These are phyloP conservation scores for Drosophila grimshawi DNA, from an alignment of 1,140 invertebrate species.

Conservation along the genomic window DNA sequence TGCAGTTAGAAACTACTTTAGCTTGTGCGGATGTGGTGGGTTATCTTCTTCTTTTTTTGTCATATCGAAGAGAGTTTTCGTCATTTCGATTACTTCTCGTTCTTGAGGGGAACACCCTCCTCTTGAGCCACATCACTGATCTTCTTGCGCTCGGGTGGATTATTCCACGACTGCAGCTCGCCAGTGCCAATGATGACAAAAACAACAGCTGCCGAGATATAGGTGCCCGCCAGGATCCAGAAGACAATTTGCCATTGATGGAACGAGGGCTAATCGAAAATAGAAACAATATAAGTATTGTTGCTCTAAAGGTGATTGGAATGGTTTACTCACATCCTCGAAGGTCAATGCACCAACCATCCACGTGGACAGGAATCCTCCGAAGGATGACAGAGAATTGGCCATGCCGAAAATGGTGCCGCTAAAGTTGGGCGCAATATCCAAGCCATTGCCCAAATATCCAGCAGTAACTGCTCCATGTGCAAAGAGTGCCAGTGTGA, in stretches of 20 bases:
- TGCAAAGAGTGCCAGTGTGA: slow-evolving; percentile 91
- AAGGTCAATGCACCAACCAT: slow-evolving; percentile 94
- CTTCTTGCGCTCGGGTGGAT: slow-evolving; percentile 77
- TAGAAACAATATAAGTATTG: slow-evolving; percentile 17
- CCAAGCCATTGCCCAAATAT: slow-evolving; percentile 94
- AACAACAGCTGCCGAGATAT: slow-evolving; percentile 88
- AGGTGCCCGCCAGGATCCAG: slow-evolving; percentile 91
- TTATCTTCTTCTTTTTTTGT: slow-evolving; percentile 12
- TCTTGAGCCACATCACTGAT: slow-evolving; percentile 64
- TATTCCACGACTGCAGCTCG: slow-evolving; percentile 87
- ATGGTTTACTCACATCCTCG: slow-evolving; percentile 86
- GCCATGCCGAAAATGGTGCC: slow-evolving; percentile 96
- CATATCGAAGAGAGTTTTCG: slow-evolving; percentile 10
- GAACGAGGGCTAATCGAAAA: slow-evolving; percentile 88
- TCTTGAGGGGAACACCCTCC: slow-evolving; percentile 80
- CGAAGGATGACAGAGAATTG: slow-evolving; percentile 94
- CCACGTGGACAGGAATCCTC: slow-evolving; percentile 93
- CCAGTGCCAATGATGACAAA: slow-evolving; percentile 90
- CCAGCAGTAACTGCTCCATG: slow-evolving; percentile 94
- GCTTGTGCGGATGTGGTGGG: slow-evolving; percentile 73
- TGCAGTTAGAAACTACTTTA: slow-evolving; percentile 72
- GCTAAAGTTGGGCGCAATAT: slow-evolving; percentile 95
- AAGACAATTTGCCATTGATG: slow-evolving; percentile 94
- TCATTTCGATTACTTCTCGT: slow-evolving; percentile 52
- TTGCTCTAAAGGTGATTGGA: slow-evolving; percentile 26